Percentiles rank a stretch among this genome's conserved stretches.
Evolutionary conservation across 2,113 vertebrate species (phyloP).

Genomic region (Stictonetta naevosa): DNA sequence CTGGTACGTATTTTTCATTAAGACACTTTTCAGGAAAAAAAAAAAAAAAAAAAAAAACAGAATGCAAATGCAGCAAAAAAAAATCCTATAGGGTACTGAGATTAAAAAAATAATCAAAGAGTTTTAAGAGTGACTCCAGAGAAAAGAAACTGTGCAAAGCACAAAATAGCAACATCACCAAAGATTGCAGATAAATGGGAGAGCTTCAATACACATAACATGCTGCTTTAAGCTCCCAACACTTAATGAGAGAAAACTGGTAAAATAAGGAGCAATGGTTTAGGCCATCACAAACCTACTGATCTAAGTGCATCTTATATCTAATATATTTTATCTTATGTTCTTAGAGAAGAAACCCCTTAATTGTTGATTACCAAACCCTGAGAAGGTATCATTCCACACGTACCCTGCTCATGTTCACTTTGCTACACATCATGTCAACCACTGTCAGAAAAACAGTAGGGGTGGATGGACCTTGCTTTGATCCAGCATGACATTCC

Average conservation of each 20-base stretch:
- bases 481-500: background rate
- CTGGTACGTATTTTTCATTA: constrained; percentile 61
- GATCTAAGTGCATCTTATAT: background rate
- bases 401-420: fast-evolving
- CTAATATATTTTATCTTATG: no score
- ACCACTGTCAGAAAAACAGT: background rate
- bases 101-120: background rate
- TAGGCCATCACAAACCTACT: background rate
- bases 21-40: constrained; percentile 9
- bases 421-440: background rate
- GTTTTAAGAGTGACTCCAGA: background rate
- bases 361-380: background rate
- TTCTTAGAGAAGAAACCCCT: background rate
- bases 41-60: background rate
- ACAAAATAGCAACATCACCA: background rate
- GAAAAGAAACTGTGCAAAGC: background rate
- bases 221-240: background rate
- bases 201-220: background rate
- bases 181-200: background rate
- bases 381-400: background rate
- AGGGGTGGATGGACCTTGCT: background rate
- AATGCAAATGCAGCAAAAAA: constrained; percentile 49
- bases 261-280: background rate
- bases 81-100: background rate
- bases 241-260: background rate